These are phyloP conservation scores for Octomys mimax DNA, from an alignment of 2,797 vertebrate genomes.

Conservation along the genomic window DNA sequence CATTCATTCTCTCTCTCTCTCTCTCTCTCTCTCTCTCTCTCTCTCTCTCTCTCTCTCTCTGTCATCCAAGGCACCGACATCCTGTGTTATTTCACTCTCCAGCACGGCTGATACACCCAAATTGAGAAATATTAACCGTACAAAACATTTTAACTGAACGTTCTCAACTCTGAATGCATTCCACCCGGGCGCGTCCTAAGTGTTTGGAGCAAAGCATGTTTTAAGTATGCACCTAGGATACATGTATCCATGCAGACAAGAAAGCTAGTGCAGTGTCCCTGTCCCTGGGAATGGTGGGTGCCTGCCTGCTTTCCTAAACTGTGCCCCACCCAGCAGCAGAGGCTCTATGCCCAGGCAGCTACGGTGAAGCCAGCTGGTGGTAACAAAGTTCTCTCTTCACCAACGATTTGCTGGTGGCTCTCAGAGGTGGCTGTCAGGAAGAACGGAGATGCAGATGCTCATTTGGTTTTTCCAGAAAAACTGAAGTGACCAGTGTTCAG, in stretches of 20 bases:
- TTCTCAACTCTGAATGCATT: not conserved
- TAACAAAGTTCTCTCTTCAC: not conserved
- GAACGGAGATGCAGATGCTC: not conserved
- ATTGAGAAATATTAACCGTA: constrained; percentile 76
- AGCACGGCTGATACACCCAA: constrained; percentile 42
- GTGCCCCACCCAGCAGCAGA: not conserved
- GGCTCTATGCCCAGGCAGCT: not conserved
- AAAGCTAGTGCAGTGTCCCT: not conserved
- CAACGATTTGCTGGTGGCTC: not conserved
- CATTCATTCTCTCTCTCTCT: not conserved
- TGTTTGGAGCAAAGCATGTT: constrained; percentile 35
- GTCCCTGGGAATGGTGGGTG: not conserved
- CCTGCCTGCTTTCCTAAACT: not conserved
- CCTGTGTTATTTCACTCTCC: constrained; percentile 40
- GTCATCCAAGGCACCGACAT: constrained; percentile 11
- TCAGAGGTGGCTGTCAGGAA: not conserved
- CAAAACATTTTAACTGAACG: constrained; percentile 54
- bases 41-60: not conserved
- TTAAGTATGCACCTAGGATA: not conserved
- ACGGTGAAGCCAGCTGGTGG: not conserved
- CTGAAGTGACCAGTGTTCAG: not conserved
- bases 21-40: too few species aligned
- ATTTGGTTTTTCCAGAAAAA: not conserved
- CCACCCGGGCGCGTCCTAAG: not conserved
- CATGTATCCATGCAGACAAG: not conserved